Percentiles rank a stretch among this genome's conserved stretches.
Conservation (phyloP, 2,113 vertebrate genomes). For the Corapipo altera region DNA sequence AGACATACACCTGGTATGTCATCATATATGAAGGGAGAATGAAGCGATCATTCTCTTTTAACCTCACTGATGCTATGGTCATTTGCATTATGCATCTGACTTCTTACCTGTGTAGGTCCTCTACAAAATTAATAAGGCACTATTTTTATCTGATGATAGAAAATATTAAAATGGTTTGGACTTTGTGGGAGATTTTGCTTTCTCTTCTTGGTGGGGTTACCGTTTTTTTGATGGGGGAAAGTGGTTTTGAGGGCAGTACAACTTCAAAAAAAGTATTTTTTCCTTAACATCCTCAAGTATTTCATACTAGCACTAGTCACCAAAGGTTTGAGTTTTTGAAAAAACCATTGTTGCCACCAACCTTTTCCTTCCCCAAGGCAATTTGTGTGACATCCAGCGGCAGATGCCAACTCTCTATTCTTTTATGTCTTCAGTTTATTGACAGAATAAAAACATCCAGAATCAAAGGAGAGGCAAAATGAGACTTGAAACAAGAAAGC, state of each 20-base stretch:
- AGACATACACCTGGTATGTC: background rate
- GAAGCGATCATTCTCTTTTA: background rate
- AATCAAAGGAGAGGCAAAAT: background rate
- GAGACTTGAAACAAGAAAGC: background rate
- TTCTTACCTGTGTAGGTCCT: background rate
- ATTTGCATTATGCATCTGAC: background rate
- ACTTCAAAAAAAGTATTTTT: background rate
- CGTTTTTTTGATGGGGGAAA: background rate
- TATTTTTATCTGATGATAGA: background rate
- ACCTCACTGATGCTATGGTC: background rate
- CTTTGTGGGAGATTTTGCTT: background rate
- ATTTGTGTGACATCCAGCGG: background rate
- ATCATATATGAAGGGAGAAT: fast-evolving
- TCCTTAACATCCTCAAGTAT: background rate
- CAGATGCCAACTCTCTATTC: background rate
- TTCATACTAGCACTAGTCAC: background rate
- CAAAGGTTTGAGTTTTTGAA: background rate
- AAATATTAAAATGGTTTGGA: background rate
- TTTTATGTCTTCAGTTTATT: background rate
- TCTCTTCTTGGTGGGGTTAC: background rate
- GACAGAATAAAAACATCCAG: background rate
- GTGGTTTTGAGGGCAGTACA: background rate
- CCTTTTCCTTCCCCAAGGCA: background rate
- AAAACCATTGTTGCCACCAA: background rate
- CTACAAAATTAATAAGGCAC: background rate